These are phyloP conservation scores for Clanis bilineata DNA, from an alignment of 2,888 invertebrate species.

Conservation along the genomic window DNA sequence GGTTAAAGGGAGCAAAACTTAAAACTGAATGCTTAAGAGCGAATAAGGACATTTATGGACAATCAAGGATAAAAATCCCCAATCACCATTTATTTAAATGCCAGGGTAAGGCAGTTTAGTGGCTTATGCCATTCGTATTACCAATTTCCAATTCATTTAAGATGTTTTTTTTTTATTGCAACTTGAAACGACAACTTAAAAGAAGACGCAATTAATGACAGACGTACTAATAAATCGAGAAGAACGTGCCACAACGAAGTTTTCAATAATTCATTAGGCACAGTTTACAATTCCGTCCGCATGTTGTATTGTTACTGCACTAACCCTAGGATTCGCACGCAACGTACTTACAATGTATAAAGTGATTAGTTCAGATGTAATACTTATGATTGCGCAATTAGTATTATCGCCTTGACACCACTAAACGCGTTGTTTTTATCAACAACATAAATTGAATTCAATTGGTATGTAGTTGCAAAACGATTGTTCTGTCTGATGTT, in stretches of 20 bases:
- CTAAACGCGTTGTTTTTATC: slow-evolving; percentile 6
- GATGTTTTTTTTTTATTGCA: too few relatives aligned
- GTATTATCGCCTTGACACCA: slow-evolving; percentile 12
- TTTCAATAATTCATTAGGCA: neutral
- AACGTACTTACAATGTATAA: neutral
- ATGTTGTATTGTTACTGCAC: neutral
- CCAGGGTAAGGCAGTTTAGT: too few relatives aligned
- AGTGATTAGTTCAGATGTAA: slow-evolving; percentile 2
- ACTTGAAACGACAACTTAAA: too few relatives aligned
- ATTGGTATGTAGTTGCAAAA: neutral
- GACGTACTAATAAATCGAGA: neutral
- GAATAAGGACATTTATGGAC: neutral
- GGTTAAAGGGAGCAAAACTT: neutral
- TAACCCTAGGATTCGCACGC: neutral
- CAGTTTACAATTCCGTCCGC: neutral
- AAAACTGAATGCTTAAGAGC: neutral
- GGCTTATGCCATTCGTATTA: too few relatives aligned
- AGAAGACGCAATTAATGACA: neutral
- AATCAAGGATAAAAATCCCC: too few relatives aligned
- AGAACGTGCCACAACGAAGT: neutral
- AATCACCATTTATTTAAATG: too few relatives aligned
- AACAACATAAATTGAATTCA: neutral
- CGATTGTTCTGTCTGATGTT: neutral
- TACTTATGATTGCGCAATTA: neutral
- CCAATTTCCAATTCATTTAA: too few relatives aligned